phyloP scores from a whole-genome alignment of 2,797 vertebrate species.

The Tokudaia tokunoshimensis region DNA sequence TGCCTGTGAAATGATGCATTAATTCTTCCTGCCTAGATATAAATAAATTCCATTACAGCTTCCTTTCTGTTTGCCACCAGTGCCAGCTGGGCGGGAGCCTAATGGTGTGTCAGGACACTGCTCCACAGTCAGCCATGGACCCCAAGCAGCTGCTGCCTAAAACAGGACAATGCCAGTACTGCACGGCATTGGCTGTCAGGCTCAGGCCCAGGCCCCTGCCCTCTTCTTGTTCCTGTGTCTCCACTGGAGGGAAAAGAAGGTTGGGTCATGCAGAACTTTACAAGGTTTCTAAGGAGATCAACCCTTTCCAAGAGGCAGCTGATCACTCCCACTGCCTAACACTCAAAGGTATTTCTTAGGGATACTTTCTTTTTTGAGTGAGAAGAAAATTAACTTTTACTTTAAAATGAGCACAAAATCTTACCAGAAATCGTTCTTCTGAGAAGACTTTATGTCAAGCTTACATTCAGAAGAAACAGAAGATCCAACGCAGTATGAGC shows the following conservation, averaged over 20 bases:
- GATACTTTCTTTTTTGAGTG: conserved; percentile 30
- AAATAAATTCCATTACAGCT: conserved; percentile 56
- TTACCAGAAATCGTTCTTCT: conserved; percentile 61
- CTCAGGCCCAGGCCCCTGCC: background rate
- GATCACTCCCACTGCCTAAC: conserved; percentile 64
- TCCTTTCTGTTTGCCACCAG: conserved; percentile 46
- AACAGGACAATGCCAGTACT: conserved; percentile 35
- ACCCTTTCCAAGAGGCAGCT: conserved; percentile 62
- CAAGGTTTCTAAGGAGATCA: conserved; percentile 6
- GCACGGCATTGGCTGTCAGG: conserved; percentile 5
- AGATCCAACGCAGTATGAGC: conserved; percentile 56
- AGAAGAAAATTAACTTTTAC: conserved; percentile 63
- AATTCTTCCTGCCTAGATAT: conserved; percentile 52
- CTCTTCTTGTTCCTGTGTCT: conserved; percentile 70
- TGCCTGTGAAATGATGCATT: conserved; percentile 38
- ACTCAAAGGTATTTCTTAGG: conserved; percentile 68
- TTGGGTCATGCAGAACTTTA: conserved; percentile 62
- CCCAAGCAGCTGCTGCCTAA: background rate
- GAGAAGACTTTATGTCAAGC: conserved; percentile 12
- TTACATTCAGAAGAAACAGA: conserved; percentile 63
- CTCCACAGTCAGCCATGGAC: background rate
- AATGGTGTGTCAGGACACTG: background rate
- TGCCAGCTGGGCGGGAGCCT: conserved; percentile 5
- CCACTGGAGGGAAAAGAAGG: conserved; percentile 33
- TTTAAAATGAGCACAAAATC: conserved; percentile 39